Evolutionary conservation across 2,797 vertebrate species (phyloP), one percentile per base, ranked within the genome.

Genomic region (Thripadectes ignobilis): DNA sequence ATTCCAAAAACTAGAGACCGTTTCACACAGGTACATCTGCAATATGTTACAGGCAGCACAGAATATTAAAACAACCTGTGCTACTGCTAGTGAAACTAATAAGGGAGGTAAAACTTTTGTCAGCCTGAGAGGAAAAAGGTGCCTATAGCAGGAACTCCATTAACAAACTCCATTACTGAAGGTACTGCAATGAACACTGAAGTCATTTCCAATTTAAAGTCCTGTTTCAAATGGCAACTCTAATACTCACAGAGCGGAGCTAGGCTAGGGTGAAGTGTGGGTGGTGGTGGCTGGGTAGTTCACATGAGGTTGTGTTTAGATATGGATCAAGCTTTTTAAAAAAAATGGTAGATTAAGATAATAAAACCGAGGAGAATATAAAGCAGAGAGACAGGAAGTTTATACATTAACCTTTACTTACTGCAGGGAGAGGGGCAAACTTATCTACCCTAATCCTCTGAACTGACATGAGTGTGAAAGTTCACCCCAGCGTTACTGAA

Each of bases 11-110:
- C 2, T 32, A 93, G 94, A 93, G 93, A 79, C 73, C 67, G 48
- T 94, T 96, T 96, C 94, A 95, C 91, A 74, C 88, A 95, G 95
- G 94, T 96, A 95, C 95, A 88, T 97, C 95, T 96, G 96, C 95
- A 92, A 67, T 77, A 93, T 93, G 96, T 97, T 97, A 97, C 93
- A 94, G 72, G 67, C 96, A 95, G 92, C 96, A 73, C 0, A 49
- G 92, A 95, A 95, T 94, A 96, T 97, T 97, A 94, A 96, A 95
- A 94, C 88, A 96, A 94, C 91, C 88, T 96, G 96, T 92, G 96
- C 93, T 95, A 97, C 95, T 94, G 94, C 89, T 95, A 51, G 88
- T 63, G 88, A 94, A 94, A 92, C 67, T 96, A 96, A 94, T 94
- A 93, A 96, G 49, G 49, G 67, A 79, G 71, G 74, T 85, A 93